Base-by-base conservation (phyloP, 1,140 invertebrate species). In the Drosophila pallidifrons region DNA sequence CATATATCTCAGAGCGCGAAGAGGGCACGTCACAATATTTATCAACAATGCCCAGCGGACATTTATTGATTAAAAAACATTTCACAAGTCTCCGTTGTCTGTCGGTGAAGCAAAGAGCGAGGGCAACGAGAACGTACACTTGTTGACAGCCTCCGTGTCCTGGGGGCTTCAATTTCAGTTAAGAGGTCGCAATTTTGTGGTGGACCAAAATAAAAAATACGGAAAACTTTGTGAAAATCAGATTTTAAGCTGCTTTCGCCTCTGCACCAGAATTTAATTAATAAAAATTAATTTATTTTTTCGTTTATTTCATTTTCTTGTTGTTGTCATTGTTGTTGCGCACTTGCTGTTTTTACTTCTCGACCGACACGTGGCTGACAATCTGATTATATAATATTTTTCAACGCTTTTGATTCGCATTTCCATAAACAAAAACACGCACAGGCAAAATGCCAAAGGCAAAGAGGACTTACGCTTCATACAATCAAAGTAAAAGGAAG, bases 11-110 rank as follows among this genome's bases (percentile, higher is more conserved):
- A 25, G 20, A 4, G 20, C 38, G 76, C 46, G 32, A 38, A 64
- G 57, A 49, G 76, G n/a, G 51, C 66, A 71, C 70, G 59, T 80
- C 74, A 72, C 46, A 88, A 88, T 81, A 74, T 89, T 89, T 88
- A 89, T 89, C 74, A 81, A 85, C 85, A 90, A 85, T 73, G 71
- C 49, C 86, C 81, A 11, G 45, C 51, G 86, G 85, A 45, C 41
- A 61, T 70, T 73, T 88, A 88, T 88, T 88, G 86, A 88, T 89
- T 88, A 88, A 89, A 88, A 86, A 85, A 64, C 35, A 38, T 67
- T 72, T 47, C 57, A 68, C 59, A 75, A 66, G 38, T 57, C 30
- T 25, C 20, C 20, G 59, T 51, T 38, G 54, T 46, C 15, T 15
- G 20, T 25, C 3, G 6, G 65, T 38, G 46, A 11, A 25, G 25